Percentiles rank a stretch among this genome's conserved stretches.
Evolutionary conservation across 2,797 vertebrate species (phyloP).

Genomic region (Enteromius thamalakanensis): DNA sequence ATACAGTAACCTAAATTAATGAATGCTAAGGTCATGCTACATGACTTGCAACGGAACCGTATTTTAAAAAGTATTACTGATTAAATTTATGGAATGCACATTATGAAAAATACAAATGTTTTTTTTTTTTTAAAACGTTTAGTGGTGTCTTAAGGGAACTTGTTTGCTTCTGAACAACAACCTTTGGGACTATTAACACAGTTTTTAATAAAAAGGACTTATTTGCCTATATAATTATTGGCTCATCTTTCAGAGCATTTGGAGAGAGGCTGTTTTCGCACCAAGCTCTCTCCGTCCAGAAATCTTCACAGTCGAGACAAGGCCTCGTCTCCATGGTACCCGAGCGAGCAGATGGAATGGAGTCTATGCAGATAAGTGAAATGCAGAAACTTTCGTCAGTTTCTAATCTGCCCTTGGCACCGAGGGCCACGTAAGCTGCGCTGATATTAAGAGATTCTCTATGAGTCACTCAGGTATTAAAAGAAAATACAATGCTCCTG

Average conservation of each 20-base stretch:
- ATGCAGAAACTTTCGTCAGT: constrained; percentile 57
- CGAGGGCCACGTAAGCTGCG: constrained; percentile 40
- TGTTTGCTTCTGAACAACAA: neutral
- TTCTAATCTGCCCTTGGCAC: constrained; percentile 56
- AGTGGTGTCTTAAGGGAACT: constrained; percentile 5
- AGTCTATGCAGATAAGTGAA: constrained; percentile 53
- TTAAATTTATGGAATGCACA: neutral
- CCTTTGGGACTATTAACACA: constrained; percentile 15
- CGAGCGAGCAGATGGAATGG: constrained; percentile 55
- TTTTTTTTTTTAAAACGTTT: neutral
- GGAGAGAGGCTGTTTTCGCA: constrained; percentile 57
- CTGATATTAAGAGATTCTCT: constrained; percentile 54
- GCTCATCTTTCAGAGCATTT: constrained; percentile 54
- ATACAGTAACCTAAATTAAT: neutral
- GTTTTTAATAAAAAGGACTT: constrained; percentile 47
- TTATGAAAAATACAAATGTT: neutral
- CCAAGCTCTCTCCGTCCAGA: constrained; percentile 49
- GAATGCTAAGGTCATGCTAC: neutral
- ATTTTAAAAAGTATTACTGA: neutral
- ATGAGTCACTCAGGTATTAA: constrained; percentile 58
- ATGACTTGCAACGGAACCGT: neutral
- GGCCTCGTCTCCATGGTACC: constrained; percentile 58
- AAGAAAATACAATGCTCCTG: constrained; percentile 46
- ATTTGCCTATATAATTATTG: constrained; percentile 51
- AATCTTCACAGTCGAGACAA: constrained; percentile 41